Percentiles rank a stretch among this genome's conserved stretches.
These are phyloP conservation scores for Aphelinus atriplicis DNA, from an alignment of 1,140 invertebrate species.

Conservation along the genomic window DNA sequence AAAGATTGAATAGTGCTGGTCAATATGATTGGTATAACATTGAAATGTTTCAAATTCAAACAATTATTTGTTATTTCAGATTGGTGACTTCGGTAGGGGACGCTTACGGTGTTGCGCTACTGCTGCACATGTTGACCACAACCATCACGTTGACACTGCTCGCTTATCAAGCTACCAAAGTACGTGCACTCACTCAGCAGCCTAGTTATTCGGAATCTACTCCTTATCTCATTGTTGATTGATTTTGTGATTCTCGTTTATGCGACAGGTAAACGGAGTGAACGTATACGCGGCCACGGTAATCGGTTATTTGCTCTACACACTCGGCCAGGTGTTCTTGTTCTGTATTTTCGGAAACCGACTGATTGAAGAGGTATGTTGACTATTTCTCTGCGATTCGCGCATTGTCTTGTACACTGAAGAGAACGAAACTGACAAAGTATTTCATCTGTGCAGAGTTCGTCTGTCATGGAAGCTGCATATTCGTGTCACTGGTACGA, in stretches of 20 bases:
- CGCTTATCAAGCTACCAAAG: slow-evolving; percentile 87
- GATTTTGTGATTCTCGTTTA: too few relatives aligned
- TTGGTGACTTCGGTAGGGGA: slow-evolving; percentile 81
- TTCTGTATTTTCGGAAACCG: slow-evolving; percentile 87
- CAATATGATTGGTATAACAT: too few relatives aligned
- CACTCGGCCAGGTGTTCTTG: slow-evolving; percentile 83
- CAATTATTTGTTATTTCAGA: slow-evolving; percentile 61
- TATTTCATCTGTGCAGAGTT: slow-evolving; percentile 70
- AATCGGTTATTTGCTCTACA: slow-evolving; percentile 80
- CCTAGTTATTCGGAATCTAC: too few relatives aligned
- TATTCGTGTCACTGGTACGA: slow-evolving; percentile 90
- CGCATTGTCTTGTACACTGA: background rate
- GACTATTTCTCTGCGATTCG: too few relatives aligned
- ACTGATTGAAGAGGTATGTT: slow-evolving; percentile 81
- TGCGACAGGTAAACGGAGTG: slow-evolving; percentile 74
- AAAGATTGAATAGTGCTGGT: too few relatives aligned
- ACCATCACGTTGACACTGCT: slow-evolving; percentile 83
- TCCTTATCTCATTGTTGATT: too few relatives aligned
- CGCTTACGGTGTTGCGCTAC: slow-evolving; percentile 79
- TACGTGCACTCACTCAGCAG: slow-evolving; percentile 51
- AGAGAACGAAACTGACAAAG: background rate
- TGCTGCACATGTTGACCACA: slow-evolving; percentile 85
- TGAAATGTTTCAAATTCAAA: too few relatives aligned
- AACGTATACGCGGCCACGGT: slow-evolving; percentile 80
- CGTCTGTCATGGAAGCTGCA: slow-evolving; percentile 88